Evolutionary conservation across 1,140 invertebrate genomes (phyloP), one percentile per base, ranked within the genome.

Genomic region (Cotesia glomerata): DNA sequence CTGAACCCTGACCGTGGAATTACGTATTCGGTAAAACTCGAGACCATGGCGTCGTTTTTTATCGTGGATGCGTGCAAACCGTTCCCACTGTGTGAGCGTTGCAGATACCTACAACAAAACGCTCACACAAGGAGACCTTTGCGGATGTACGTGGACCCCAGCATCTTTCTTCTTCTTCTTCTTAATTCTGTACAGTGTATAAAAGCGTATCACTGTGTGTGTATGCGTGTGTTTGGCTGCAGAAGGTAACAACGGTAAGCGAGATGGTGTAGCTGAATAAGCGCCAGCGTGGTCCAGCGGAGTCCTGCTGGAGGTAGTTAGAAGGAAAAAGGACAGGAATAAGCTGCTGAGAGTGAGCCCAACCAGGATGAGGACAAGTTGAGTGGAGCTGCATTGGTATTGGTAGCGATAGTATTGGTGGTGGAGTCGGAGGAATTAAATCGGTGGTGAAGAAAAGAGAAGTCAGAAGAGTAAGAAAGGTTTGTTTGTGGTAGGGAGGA

Each of bases 401-500:
- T 69, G 59, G 71, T 65, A 65, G 61, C 74, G 74, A 65, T 61
- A 69, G 54, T 64, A 36, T 18, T 36, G 39, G 32, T 71, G 56
- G 56, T 63, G 69, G 63, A 36, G 26, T 26, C 26, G 63, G 72
- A 77, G 63, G 34, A 65, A 64, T 11, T 45, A 45, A 45, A 45
- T 45, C 39, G 39, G 39, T 45, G 39, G 39, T 65, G 58, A 68
- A 68, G 73, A 62, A 36, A 54, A 36, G 36, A 36, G 69, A 71
- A 34, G 16, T 32, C 7, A 32, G 56, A 36, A 54, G 69, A 75
- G 65, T 68, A 51, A 70, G 67, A 45, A 69, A 74, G 74, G 72
- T 69, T 71, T 71, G 69, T 75, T 76, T 79, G 79, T 81, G 81
- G 85, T 84, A 84, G 86, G 86, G 84, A 87, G 85, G 86, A 87